Evolutionary conservation across 1,140 invertebrate species (phyloP), one percentile per base, ranked within the genome.

Genomic region (Pogonomyrmex barbatus): DNA sequence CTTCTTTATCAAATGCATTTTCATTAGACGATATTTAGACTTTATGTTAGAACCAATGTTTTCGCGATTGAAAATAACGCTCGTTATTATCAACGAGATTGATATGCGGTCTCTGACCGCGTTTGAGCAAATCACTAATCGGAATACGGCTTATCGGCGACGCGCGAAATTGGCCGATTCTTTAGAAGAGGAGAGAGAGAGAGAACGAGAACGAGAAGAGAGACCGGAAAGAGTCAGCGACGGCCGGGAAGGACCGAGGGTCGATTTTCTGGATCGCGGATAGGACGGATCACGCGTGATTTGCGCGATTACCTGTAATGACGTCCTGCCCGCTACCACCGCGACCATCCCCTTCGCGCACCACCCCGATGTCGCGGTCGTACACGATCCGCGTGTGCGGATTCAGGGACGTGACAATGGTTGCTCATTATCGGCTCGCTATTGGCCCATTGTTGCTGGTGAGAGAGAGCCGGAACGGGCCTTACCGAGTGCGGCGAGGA

Each of bases 351-450:
- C 63, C 85, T 78, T 56, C 62, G 75, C 68, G 24, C 56, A 83
- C 36, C 36, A 33, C 33, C 84, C 65, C 36, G 76, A 81, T n/a
- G n/a, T 91, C 92, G 91, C 91, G 92, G 91, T 93, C 90, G 92
- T 91, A 87, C 77, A 52, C 89, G 93, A 93, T 92, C 91, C 91
- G 88, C 88, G 91, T 90, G 91, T 94, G 92, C 91, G 92, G 92
- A 88, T 92, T 92, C 91, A 89, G 90, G 91, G 78, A 85, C 86
- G 76, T 90, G 93, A 94, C 93, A 94, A 94, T 94, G 93, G 93
- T 91, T 92, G 93, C 93, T 94, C 93, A 94, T 94, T 94, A 94
- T 94, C 93, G 93, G 92, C 91, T 94, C 91, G 92, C 93, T 93
- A 94, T 94, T 94, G 93, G 93, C 93, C 93, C 91, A 94, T 94